Evolutionary conservation across 2,113 vertebrate genomes (phyloP), one percentile per base, ranked within the genome.

Genomic region (Charadrius vociferus): DNA sequence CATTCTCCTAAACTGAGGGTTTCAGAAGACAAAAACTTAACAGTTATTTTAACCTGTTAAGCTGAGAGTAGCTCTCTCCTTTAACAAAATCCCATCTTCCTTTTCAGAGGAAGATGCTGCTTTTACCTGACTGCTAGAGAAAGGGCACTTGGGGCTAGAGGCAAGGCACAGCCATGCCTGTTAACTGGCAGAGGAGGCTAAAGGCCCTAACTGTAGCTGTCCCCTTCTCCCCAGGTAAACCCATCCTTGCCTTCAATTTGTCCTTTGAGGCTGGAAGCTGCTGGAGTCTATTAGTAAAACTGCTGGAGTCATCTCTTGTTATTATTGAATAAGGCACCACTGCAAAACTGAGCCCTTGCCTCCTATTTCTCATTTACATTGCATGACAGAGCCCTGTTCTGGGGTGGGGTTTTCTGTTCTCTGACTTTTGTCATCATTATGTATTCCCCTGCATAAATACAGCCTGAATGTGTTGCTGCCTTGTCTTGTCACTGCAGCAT

Each of bases 281-380:
- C 68, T 78, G 47, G 39, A 59, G n/a, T 79, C 84, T 79, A 62
- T 79, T 71, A 91, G 52, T 37, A 67, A 94, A 85, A 81, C 70
- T 75, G 56, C n/a, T 94, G 66, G 70, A 87, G 43, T 90, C 52
- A 50, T 81, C 52, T 50, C 90, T 77, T 86, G n/a, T 45, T 91
- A 22, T 87, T 93, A 87, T 24, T 72, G 70, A 81, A 81, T 21
- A 45, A 82, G n/a, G 12, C 34, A 39, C 8, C n/a, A 9, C 52
- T 26, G 66, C 47, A 85, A 74, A 93, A 93, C 32, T 45, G 32
- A 87, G 18, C 65, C 47, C 37, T 79, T 37, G 37, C 32, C 45
- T 84, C 5, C 6, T 52, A 79, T 80, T 77, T 56, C 45, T 87
- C 10, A 74, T 86, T 89, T 55, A 73, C 58, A 50, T 3, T 45